Percentiles rank a stretch among this genome's conserved stretches.
These are phyloP conservation scores for Siniperca undulata DNA, from an alignment of 2,797 vertebrate genomes.

Conservation along the genomic window DNA sequence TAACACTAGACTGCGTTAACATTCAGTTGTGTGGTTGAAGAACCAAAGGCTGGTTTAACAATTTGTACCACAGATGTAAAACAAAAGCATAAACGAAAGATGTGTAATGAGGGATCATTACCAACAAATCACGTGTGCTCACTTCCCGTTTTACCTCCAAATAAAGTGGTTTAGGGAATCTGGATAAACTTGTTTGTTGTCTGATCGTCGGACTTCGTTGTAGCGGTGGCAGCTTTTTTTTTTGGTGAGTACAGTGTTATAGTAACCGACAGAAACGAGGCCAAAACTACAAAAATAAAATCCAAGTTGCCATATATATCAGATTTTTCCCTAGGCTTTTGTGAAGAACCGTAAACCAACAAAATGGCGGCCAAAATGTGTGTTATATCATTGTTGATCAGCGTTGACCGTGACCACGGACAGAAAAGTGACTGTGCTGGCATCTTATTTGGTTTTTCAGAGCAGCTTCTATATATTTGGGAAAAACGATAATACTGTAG, in stretches of 20 bases:
- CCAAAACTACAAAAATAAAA: neutral
- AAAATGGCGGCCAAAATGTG: neutral
- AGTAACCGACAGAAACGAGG: neutral
- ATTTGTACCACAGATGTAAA: neutral
- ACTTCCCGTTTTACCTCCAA: neutral
- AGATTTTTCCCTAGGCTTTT: neutral
- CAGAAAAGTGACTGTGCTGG: conserved; percentile 3
- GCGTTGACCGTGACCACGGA: neutral
- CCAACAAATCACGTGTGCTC: neutral
- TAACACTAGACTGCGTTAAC: neutral
- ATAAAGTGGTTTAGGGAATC: neutral
- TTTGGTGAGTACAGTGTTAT: neutral
- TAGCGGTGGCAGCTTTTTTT: neutral
- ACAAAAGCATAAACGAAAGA: neutral
- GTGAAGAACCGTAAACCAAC: neutral
- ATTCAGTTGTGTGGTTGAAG: neutral
- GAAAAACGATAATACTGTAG: neutral
- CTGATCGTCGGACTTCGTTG: neutral
- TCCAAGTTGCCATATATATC: neutral
- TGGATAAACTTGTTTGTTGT: neutral
- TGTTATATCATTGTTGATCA: neutral
- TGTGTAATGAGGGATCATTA: neutral
- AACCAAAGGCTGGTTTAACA: conserved; percentile 5
- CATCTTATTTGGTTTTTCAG: conserved; percentile 14
- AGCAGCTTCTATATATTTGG: conserved; percentile 21